Conservation (phyloP, 2,888 invertebrate species). For the Pemphredon lugubris region DNA sequence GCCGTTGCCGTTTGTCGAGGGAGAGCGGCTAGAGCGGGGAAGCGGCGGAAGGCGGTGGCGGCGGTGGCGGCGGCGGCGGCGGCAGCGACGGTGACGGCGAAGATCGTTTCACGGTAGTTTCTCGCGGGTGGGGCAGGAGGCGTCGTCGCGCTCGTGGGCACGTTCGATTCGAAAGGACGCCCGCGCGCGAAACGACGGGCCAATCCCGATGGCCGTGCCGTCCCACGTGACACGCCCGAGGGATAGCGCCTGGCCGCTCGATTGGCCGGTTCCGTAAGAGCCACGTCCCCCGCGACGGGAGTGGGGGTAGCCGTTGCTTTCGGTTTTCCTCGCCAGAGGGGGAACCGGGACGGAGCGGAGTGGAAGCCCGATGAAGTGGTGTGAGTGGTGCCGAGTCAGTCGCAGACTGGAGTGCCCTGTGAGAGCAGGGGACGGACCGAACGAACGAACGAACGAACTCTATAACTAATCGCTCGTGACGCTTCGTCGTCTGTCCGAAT, state of each 20-base stretch:
- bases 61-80: constrained; percentile 20
- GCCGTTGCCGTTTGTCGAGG: constrained; percentile 74
- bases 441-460: constrained; percentile 67
- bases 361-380: constrained; percentile 78
- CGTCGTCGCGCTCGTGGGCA: constrained; percentile 43
- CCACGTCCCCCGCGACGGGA: constrained; percentile 79
- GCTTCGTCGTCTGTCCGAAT: constrained; percentile 66
- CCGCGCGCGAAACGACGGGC: constrained; percentile 67
- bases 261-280: constrained; percentile 78
- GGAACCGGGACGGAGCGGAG: constrained; percentile 71
- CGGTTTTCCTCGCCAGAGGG: constrained; percentile 82
- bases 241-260: constrained; percentile 7
- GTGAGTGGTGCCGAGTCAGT: constrained; percentile 80
- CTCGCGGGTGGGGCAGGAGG: constrained; percentile 54
- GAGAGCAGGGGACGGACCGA: constrained; percentile 79
- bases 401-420: constrained; percentile 81
- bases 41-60: constrained; percentile 27
- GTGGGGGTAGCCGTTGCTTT: constrained; percentile 81
- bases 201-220: constrained; percentile 73
- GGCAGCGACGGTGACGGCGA: constrained; percentile 22
- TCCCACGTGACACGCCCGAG: constrained; percentile 50
- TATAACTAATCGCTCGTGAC: constrained; percentile 70
- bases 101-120: constrained; percentile 71
- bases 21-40: constrained; percentile 13
- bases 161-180: constrained; percentile 56